These are phyloP conservation scores for Okamejei kenojei DNA, from an alignment of 2,797 vertebrate species.

Conservation along the genomic window DNA sequence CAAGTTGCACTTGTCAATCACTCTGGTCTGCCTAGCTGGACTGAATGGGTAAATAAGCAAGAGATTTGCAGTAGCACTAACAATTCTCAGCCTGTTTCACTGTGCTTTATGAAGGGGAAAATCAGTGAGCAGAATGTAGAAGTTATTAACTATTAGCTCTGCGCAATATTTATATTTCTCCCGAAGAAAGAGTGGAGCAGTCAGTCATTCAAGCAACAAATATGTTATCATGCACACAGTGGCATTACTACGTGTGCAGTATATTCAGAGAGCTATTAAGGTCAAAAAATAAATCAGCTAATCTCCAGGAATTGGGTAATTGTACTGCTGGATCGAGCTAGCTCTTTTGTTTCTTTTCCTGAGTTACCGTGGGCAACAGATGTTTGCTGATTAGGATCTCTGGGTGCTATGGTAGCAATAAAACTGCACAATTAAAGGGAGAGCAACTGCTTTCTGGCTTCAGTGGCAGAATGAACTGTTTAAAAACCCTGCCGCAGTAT, in stretches of 20 bases:
- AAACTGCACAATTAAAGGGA: slow-evolving; percentile 15
- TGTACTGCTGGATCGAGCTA: not conserved
- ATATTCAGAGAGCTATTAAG: not conserved
- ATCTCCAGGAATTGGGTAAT: not conserved
- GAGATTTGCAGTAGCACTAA: not conserved
- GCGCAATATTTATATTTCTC: not conserved
- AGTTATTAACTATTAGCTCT: not conserved
- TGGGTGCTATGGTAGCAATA: not conserved
- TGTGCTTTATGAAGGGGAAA: slow-evolving; percentile 15
- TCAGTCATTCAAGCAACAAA: not conserved
- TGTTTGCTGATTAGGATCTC: slow-evolving; percentile 32
- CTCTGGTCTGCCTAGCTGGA: not conserved
- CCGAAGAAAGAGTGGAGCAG: not conserved
- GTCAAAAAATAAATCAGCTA: not conserved
- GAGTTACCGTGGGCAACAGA: slow-evolving; percentile 27
- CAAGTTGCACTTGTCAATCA: not conserved
- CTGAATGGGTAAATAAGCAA: not conserved
- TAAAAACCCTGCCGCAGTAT: slow-evolving; percentile 1
- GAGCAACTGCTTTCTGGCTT: not conserved
- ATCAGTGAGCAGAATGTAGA: not conserved
- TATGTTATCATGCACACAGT: not conserved
- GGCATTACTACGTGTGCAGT: not conserved
- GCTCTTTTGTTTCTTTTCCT: not conserved
- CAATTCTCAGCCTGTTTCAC: slow-evolving; percentile 18
- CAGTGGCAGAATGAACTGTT: slow-evolving; percentile 16